Evolutionary conservation across 2,888 invertebrate genomes (phyloP).

Genomic region (Lasioglossum oenotherae): DNA sequence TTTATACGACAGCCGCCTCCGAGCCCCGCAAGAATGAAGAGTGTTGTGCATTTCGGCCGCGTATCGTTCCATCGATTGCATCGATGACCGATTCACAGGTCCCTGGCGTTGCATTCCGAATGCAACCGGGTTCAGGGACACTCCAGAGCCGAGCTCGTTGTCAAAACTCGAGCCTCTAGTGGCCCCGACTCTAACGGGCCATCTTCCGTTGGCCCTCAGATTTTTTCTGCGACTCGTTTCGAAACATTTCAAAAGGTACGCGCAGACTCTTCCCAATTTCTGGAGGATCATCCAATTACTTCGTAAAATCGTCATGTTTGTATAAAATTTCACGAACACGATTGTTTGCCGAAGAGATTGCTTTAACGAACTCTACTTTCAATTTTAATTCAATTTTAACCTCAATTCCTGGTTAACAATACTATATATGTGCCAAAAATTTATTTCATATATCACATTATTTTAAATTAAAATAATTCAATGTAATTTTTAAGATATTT

Average conservation of each 20-base stretch:
- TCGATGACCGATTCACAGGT: slow-evolving; percentile 37
- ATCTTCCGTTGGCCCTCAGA: neutral
- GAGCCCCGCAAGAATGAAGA: slow-evolving; percentile 27
- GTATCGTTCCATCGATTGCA: slow-evolving; percentile 25
- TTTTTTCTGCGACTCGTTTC: neutral
- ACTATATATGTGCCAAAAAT: too few species aligned
- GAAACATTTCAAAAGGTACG: neutral
- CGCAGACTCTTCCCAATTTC: too few species aligned
- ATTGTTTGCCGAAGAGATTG: neutral
- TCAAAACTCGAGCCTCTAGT: neutral
- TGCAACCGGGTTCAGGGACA: slow-evolving; percentile 35
- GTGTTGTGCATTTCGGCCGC: slow-evolving; percentile 25
- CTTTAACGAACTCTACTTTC: neutral
- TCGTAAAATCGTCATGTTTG: too few species aligned
- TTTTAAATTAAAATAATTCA: too few species aligned
- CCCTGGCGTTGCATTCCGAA: slow-evolving; percentile 7
- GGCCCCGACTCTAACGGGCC: neutral
- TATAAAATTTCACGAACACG: neutral
- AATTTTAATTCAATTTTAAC: neutral
- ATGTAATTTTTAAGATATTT: too few species aligned
- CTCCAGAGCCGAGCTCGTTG: slow-evolving; percentile 14
- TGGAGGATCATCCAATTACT: too few species aligned
- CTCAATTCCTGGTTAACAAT: too few species aligned
- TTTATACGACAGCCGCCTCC: neutral
- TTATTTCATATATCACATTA: too few species aligned